Percentiles rank a stretch among this genome's conserved stretches.
Evolutionary conservation across 2,888 invertebrate species (phyloP).

Genomic region (Abrostola tripartita): DNA sequence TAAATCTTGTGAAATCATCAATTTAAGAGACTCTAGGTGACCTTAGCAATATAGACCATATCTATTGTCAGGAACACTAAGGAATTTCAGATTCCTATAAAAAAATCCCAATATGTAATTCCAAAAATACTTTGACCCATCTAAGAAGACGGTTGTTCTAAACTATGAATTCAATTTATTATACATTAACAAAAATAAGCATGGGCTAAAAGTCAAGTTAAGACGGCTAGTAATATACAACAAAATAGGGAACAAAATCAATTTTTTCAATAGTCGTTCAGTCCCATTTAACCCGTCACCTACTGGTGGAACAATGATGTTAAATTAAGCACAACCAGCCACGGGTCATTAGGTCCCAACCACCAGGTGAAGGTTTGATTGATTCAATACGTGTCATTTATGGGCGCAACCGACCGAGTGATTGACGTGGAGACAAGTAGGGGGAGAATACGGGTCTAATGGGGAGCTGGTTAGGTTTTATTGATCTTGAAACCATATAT

Average conservation of each 20-base stretch:
- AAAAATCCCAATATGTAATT: too few species aligned
- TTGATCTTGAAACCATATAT: not conserved
- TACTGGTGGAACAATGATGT: conserved; percentile 67
- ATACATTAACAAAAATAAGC: too few species aligned
- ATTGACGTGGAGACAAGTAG: conserved; percentile 40
- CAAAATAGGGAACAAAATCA: conserved; percentile 18
- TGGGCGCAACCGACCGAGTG: conserved; percentile 60
- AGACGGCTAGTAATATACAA: not conserved
- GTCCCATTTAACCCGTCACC: conserved; percentile 63
- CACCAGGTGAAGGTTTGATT: conserved; percentile 75
- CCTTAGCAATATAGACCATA: too few species aligned
- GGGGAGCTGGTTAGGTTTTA: conserved; percentile 17
- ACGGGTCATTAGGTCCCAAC: conserved; percentile 72
- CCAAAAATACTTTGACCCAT: too few species aligned
- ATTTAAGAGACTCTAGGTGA: too few species aligned
- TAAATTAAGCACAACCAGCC: conserved; percentile 76
- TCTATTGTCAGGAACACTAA: too few species aligned
- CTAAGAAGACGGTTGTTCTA: too few species aligned
- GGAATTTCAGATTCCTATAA: too few species aligned
- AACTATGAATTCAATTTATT: too few species aligned
- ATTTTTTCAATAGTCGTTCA: conserved; percentile 40
- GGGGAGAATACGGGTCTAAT: conserved; percentile 15
- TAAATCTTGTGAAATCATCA: too few species aligned
- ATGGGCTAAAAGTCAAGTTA: not conserved
- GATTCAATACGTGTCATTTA: conserved; percentile 71